Evolutionary conservation across 2,113 vertebrate genomes (phyloP), one percentile per base, ranked within the genome.

Genomic region (Danio rerio): DNA sequence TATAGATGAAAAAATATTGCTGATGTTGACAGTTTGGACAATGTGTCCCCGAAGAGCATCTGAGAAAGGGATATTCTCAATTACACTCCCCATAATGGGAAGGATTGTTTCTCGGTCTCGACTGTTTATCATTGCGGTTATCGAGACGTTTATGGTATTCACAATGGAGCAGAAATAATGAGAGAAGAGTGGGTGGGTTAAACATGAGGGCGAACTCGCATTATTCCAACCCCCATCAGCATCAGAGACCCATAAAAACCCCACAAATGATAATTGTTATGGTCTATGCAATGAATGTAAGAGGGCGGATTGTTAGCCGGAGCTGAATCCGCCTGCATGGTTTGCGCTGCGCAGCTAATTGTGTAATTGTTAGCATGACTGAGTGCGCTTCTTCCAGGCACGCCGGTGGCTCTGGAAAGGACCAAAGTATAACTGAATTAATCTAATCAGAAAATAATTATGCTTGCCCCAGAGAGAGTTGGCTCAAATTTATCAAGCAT

Each of bases 391-490:
- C 92, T 91, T 87, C 80, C 76, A 91, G 90, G 92, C 90, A 92
- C 63, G 91, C 89, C 86, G 87, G 84, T 89, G 91, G 90, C 88
- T 71, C 89, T 88, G 89, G 90, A 90, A 90, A 91, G 83, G 85
- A 89, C 88, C 18, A 82, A 86, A 90, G 85, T 87, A 87, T 93
- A 93, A 93, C 91, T 73, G 89, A 88, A 92, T 93, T 91, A 87
- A 93, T 93, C 88, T 94, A 92, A 93, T 93, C 82, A 88, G 88
- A 91, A 93, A 92, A 94, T 93, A 93, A 93, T 94, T 92, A 90
- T 88, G 81, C 85, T 82, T 87, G 86, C 90, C 89, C 89, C 78
- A 88, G 88, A 86, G 85, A 92, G 85, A 91, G 83, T 89, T 80
- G 88, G 85, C 88, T 85, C 90, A 87, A 88, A 92, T 93, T 92